phyloP scores from a whole-genome alignment of 2,113 vertebrate genomes.

The Charadrius vociferus region DNA sequence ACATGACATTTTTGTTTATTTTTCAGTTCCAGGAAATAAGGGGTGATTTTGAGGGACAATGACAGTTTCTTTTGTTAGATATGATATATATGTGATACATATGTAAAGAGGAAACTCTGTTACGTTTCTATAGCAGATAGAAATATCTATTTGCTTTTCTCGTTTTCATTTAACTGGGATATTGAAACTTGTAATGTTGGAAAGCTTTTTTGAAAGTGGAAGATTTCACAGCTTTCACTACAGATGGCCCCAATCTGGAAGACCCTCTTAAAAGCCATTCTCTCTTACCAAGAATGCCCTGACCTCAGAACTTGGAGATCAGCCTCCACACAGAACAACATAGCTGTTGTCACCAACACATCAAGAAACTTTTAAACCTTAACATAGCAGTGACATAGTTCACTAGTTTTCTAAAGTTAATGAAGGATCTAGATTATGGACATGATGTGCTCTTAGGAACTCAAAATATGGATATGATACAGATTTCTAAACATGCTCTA shows the following conservation, averaged over 20 bases:
- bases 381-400: neutral
- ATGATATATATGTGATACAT: neutral
- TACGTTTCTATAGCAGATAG: neutral
- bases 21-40: neutral
- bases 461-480: neutral
- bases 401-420: neutral
- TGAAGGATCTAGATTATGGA: neutral
- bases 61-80: neutral
- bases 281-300: neutral
- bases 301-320: neutral
- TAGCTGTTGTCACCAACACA: neutral
- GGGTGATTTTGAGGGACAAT: neutral
- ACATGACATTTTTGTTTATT: neutral
- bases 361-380: neutral
- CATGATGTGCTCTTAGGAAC: neutral
- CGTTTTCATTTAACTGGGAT: neutral
- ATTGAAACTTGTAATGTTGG: neutral
- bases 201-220: neutral
- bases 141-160: neutral
- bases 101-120: neutral
- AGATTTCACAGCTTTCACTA: neutral
- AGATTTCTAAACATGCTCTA: neutral
- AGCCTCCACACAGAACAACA: neutral
- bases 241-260: neutral
- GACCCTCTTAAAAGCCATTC: neutral